Evolutionary conservation across 2,113 vertebrate species (phyloP).

Genomic region (Loxodonta africana): DNA sequence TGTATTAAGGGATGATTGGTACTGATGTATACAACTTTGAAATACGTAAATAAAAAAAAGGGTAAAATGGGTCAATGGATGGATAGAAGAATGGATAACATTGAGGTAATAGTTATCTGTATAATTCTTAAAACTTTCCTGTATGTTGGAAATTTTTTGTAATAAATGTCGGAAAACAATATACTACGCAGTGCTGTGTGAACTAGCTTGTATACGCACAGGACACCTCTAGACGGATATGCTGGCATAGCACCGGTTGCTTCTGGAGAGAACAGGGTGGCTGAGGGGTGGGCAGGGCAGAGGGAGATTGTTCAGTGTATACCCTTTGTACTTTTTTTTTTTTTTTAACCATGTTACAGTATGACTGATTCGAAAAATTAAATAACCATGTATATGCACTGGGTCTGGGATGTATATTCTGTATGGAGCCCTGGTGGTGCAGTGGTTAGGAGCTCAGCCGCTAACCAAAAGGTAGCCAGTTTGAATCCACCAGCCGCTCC

Average conservation of each 20-base stretch:
- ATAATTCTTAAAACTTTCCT: background rate
- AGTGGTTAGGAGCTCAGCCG: too few relatives aligned
- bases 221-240: background rate
- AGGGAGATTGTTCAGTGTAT: background rate
- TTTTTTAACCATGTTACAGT: background rate
- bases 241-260: background rate
- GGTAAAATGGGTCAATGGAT: background rate
- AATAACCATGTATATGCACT: background rate
- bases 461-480: too few relatives aligned
- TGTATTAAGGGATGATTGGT: background rate
- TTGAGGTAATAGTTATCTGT: too few relatives aligned
- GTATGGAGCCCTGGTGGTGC: too few relatives aligned
- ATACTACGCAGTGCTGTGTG: rapidly evolving
- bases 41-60: background rate
- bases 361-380: background rate
- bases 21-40: background rate
- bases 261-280: background rate
- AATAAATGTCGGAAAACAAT: background rate
- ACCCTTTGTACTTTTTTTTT: background rate
- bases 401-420: too few relatives aligned
- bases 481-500: too few relatives aligned
- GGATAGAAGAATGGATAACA: background rate
- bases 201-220: background rate
- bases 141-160: background rate
- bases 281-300: background rate